Conservation (phyloP, 1,140 invertebrate genomes). For the Dermatophagoides farinae region DNA sequence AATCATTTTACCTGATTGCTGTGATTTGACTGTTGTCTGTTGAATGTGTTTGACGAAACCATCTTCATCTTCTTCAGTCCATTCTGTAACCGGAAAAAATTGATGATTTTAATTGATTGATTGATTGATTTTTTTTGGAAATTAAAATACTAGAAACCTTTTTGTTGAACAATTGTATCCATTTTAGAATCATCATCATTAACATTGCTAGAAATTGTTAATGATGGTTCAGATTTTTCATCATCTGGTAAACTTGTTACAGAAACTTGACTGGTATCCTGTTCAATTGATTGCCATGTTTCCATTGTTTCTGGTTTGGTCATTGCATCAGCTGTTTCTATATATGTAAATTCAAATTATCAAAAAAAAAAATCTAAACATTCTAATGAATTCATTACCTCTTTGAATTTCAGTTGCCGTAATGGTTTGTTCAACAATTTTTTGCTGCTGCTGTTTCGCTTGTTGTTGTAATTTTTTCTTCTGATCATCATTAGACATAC, state of each 20-base stretch:
- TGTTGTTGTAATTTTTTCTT: not conserved
- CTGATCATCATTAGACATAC: not conserved
- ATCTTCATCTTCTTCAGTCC: slow-evolving; percentile 12
- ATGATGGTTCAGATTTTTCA: slow-evolving; percentile 20
- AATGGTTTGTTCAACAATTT: not conserved
- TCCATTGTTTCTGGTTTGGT: slow-evolving; percentile 14
- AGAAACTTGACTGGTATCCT: slow-evolving; percentile 22
- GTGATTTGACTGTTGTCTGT: slow-evolving; percentile 2
- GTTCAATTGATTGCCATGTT: slow-evolving; percentile 19
- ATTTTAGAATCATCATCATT: slow-evolving; percentile 9
- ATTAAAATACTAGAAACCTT: slow-evolving; percentile 4
- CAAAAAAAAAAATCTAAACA: not conserved
- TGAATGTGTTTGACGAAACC: slow-evolving; percentile 14
- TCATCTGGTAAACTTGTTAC: slow-evolving; percentile 21
- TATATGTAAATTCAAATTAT: not conserved
- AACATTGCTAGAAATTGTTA: slow-evolving; percentile 15
- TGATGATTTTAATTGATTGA: too few species aligned
- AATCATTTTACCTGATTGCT: too few species aligned
- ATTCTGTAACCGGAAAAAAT: too few species aligned
- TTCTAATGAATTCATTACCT: not conserved
- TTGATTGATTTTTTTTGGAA: too few species aligned
- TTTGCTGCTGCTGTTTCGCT: not conserved
- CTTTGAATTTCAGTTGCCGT: slow-evolving; percentile 9
- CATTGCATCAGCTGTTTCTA: not conserved
- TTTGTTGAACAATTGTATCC: slow-evolving; percentile 12